Evolutionary conservation across 2,113 vertebrate genomes (phyloP), one percentile per base, ranked within the genome.

Genomic region (Tor tambroides): DNA sequence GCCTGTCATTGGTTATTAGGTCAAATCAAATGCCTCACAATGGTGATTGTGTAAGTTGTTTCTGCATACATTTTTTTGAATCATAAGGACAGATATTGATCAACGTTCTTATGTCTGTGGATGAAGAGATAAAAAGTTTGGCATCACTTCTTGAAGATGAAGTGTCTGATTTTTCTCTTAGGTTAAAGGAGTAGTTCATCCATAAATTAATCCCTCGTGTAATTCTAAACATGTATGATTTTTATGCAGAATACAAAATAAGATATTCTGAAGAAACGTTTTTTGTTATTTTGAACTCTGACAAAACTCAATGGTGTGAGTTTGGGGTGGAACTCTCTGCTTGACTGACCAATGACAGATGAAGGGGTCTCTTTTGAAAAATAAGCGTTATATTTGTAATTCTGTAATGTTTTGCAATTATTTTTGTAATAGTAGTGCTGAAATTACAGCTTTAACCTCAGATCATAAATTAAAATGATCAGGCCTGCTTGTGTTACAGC

Each of bases 11-110:
- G 77, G 63, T 69, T 38, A 78, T 85, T 65, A 78, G 49, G 74
- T 85, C 59, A 51, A 85, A 86, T 69, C 76, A 80, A 86, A 71
- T 80, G 43, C 30, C 6, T 80, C 38, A 51, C 76, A 80, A 80
- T 54, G 32, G 51, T 54, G 21, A 86, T 51, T 71, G 46, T 23
- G 56, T 49, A 67, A 41, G 32, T 23, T 56, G 21, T 28, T 63
- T 41, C 5, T 63, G 79, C 32, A 26, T 61, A 5, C 9, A 41
- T 38, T 38, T 21, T 23, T 2, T 78, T 78, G 3, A 80, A 65
- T 65, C 8, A 46, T 46, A 81, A 43, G 38, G 32, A 61, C 32
- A 41, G 30, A 43, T 26, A 43, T 41, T 61, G 54, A 61, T 61
- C 19, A 61, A 26, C n/a, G 5, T 80, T 61, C 6, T 35, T 77